These are phyloP conservation scores for Rhodeus uyekii DNA, from an alignment of 2,797 vertebrate genomes.

Conservation along the genomic window DNA sequence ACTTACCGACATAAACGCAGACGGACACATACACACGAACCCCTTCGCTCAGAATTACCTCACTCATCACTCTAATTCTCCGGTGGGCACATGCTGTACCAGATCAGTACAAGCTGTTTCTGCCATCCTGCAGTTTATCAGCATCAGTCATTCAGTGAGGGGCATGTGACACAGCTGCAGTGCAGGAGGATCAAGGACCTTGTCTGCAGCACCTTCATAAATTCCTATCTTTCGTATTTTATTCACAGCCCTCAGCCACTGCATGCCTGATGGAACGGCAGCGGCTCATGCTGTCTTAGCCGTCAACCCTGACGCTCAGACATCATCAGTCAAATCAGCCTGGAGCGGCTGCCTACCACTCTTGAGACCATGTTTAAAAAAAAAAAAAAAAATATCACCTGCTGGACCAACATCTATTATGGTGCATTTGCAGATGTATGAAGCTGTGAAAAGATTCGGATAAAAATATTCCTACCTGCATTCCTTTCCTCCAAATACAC, in stretches of 20 bases:
- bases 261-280: constrained; percentile 33
- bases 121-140: constrained; percentile 40
- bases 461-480: not conserved
- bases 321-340: constrained; percentile 49
- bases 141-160: constrained; percentile 48
- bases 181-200: constrained; percentile 45
- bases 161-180: constrained; percentile 41
- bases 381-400: no score
- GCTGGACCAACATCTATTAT: not conserved
- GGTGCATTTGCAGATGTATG: not conserved
- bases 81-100: constrained; percentile 29
- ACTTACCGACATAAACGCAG: constrained; percentile 31
- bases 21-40: not conserved
- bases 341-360: constrained; percentile 9
- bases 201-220: constrained; percentile 48
- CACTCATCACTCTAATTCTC: constrained; percentile 46
- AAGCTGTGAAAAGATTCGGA: not conserved
- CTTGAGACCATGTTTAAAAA: constrained; percentile 18
- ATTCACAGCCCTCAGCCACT: constrained; percentile 38
- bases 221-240: constrained; percentile 50
- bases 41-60: constrained; percentile 37
- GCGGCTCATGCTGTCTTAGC: constrained; percentile 21
- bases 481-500: not conserved
- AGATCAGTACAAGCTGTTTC: constrained; percentile 47
- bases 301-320: constrained; percentile 40